Evolutionary conservation across 1,140 invertebrate species (phyloP), one percentile per base, ranked within the genome.

Genomic region (Paralvinella palmiformis): DNA sequence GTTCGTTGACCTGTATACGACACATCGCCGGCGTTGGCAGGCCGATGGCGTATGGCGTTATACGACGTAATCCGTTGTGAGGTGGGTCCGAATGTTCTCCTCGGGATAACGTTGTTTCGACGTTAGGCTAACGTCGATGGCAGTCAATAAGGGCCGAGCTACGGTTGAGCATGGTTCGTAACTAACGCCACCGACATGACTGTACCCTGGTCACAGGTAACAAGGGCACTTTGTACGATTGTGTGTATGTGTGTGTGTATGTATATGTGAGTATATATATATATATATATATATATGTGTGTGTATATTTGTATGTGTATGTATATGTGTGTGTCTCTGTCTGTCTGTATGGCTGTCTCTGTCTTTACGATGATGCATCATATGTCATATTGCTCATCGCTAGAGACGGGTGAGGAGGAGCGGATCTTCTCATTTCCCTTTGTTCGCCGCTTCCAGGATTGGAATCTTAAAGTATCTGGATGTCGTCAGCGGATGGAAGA

Each of bases 401-500:
- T 15, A 4, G 17, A 27, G 45, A 22, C 27, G 45, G 27, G 20
- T 15, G 20, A 50, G 27, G 1, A 27, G 45, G 4, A 27, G 5
- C 17, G 17, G 6, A 15, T 27, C 4, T 0, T 17, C 20, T n/a
- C 37, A 13, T 13, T 13, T 44, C 13, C n/a, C n/a, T 15, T 44
- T n/a, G 37, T 44, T 44, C 37, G 10, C 31, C 17, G 48, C 13
- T 22, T 56, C 48, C 15, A 58, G n/a, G 24, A 58, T 35, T 17
- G 62, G 62, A 22, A 58, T 36, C 44, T 36, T 37, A 55, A 58
- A 64, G 56, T 44, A 58, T 1, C 53, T 10, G 29, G 53, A 44
- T 17, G 62, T 64, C 22, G 56, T 44, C 13, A 65, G 58, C 53
- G 65, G 65, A 31, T 67, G 65, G 56, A 67, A 67, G 17, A 67